Conservation (phyloP, 2,113 vertebrate genomes). For the Poecile atricapillus region DNA sequence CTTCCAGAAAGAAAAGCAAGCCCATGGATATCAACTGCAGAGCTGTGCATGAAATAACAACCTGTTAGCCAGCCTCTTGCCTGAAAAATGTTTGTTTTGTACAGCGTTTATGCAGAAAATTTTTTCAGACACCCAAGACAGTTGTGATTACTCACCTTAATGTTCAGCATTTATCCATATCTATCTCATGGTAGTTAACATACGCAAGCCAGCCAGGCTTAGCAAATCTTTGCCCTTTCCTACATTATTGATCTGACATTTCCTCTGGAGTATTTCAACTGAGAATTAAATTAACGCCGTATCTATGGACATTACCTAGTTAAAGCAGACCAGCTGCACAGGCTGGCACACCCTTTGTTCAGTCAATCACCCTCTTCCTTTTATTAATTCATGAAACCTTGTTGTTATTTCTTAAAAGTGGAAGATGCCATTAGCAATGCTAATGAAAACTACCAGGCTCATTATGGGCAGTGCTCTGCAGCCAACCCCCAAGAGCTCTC, state of each 20-base stretch:
- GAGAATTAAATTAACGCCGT: constrained; percentile 48
- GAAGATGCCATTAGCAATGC: constrained; percentile 53
- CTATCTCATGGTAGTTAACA: constrained; percentile 25
- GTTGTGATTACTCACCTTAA: constrained; percentile 47
- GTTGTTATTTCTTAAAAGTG: constrained; percentile 36
- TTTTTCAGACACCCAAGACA: constrained; percentile 20
- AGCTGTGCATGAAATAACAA: background rate
- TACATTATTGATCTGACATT: constrained; percentile 59
- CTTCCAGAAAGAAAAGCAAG: background rate
- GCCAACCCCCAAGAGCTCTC: background rate
- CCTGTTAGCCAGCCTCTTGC: background rate
- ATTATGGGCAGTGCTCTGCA: background rate
- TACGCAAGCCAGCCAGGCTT: constrained; percentile 15
- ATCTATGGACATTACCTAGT: constrained; percentile 44
- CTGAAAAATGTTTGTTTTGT: background rate
- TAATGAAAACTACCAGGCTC: constrained; percentile 45
- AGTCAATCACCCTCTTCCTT: constrained; percentile 33
- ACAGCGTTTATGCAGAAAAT: background rate
- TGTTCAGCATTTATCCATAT: constrained; percentile 39
- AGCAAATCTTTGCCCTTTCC: constrained; percentile 56
- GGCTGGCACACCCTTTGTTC: constrained; percentile 39
- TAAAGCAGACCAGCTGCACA: constrained; percentile 29
- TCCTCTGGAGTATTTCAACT: constrained; percentile 62
- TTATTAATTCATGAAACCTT: constrained; percentile 58
- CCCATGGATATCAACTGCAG: background rate